These are phyloP conservation scores for Macroramphosus scolopax DNA, from an alignment of 2,797 vertebrate species.

Conservation along the genomic window DNA sequence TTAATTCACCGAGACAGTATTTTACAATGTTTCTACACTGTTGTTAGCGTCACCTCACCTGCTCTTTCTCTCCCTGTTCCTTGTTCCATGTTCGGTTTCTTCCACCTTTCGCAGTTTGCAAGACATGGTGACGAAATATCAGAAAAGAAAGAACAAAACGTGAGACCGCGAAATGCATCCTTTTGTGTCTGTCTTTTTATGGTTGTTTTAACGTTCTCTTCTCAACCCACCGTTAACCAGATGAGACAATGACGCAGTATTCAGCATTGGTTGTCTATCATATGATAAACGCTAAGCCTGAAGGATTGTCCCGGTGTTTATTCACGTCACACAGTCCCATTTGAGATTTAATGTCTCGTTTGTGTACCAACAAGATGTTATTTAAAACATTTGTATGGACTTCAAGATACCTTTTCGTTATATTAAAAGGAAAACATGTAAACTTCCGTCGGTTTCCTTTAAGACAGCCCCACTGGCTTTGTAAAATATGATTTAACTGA, in stretches of 20 bases:
- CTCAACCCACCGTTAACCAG: slow-evolving; percentile 34
- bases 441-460: slow-evolving; percentile 4
- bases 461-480: slow-evolving; percentile 15
- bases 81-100: slow-evolving; percentile 29
- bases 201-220: slow-evolving; percentile 34
- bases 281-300: too few species aligned
- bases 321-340: too few species aligned
- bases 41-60: slow-evolving; percentile 55
- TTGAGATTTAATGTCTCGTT: too few species aligned
- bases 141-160: slow-evolving; percentile 99
- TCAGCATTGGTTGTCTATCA: too few species aligned
- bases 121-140: slow-evolving; percentile 99
- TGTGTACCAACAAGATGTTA: too few species aligned
- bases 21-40: too few species aligned
- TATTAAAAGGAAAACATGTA: too few species aligned
- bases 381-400: too few species aligned
- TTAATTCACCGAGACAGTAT: too few species aligned
- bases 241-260: slow-evolving; percentile 67
- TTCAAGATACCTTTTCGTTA: too few species aligned
- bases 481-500: slow-evolving; percentile 22
- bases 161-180: slow-evolving; percentile 81
- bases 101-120: slow-evolving; percentile 85
- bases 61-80: slow-evolving; percentile 40
- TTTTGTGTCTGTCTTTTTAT: slow-evolving; percentile 45
- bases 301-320: too few species aligned